Base-by-base conservation (phyloP, 2,888 invertebrate species). In the Callyntrura sp. region DNA sequence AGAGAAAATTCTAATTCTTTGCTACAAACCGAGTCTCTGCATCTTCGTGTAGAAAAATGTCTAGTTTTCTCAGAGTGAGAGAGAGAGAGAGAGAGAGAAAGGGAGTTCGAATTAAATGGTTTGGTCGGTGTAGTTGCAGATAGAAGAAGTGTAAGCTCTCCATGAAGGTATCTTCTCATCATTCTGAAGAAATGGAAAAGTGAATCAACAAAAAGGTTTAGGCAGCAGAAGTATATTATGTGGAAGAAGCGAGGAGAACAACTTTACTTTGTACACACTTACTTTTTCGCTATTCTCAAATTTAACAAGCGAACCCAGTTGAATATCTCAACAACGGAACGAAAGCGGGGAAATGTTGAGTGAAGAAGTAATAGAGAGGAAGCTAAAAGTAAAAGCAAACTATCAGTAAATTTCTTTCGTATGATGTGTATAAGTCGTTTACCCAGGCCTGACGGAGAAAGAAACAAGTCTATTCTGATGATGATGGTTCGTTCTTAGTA, bases 361-460 rank as follows among this genome's bases (percentile, higher is more conserved):
- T 28, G 28, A 14, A 65, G 28, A 9, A 5, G 65, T 23, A 12
- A 48, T 14, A n/a, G 20, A 85, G 60, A 60, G 57, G 60, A 51
- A 55, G 76, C 85, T 85, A 70, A 51, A 86, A 86, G 86, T 86
- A 79, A 86, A 86, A 86, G 79, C 68, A 79, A 85, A 85, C 85
- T 86, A 86, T 86, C 79, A 79, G 79, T 51, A 79, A 86, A 79
- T 86, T 86, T 79, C 65, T 86, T 78, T 85, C 5, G 55, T 51
- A 84, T 62, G 51, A 51, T 73, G 25, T 45, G 45, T 11, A n/a
- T n/a, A 73, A 70, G 45, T 73, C 23, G 73, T 48, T n/a, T n/a
- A n/a, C n/a, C n/a, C n/a, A n/a, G n/a, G n/a, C n/a, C n/a, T n/a
- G n/a, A n/a, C 48, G 20, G 17, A 28, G 55, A 78, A 55, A n/a